Evolutionary conservation across 2,888 invertebrate genomes (phyloP), one percentile per base, ranked within the genome.

Genomic region (Sinodicranocentrus sp.): DNA sequence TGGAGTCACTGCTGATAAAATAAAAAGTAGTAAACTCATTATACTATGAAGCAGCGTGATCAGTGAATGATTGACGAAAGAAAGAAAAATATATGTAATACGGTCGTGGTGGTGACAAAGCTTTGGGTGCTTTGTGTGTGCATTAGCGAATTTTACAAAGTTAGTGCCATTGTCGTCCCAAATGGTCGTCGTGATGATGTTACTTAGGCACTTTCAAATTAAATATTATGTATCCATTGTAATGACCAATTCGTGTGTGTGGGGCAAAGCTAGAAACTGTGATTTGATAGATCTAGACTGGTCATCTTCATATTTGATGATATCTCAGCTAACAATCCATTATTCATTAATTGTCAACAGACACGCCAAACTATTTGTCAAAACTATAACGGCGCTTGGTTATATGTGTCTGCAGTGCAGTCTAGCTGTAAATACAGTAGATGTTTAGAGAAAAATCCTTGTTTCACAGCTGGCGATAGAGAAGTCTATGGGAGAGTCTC

Each of bases 291-390:
- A 10, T 61, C 33, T 25, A n/a, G 59, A 25, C 52, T 75, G 72
- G 44, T 65, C 65, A 73, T 61, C 26, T 43, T 17, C 8, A 59
- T 43, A 48, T 44, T 26, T 54, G 76, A 77, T 77, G 23, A 67
- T 77, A 77, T 77, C 76, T 65, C 67, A 15, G 26, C 17, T 39
- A 67, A 67, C 65, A 65, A 67, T 67, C 67, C 76, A 77, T 77
- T 67, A 77, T 77, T 77, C 76, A 77, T 77, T 67, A 77, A 77
- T 77, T 77, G 76, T 77, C 76, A 77, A 77, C 76, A 77, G 67
- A 67, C 76, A 77, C 63, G 76, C 76, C 76, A 63, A 77, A 65
- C 76, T 77, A 77, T 77, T 77, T 77, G 76, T 77, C 76, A 77
- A 77, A 52, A 44, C 25, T 59, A 59, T 54, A n/a, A n/a, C 54